A percentile compares a stretch with the other conserved stretches of the same genome.
Evolutionary conservation across 53 echinoderm and acorn worm species (phyloP).

Genomic region (Paracentrotus lividus): DNA sequence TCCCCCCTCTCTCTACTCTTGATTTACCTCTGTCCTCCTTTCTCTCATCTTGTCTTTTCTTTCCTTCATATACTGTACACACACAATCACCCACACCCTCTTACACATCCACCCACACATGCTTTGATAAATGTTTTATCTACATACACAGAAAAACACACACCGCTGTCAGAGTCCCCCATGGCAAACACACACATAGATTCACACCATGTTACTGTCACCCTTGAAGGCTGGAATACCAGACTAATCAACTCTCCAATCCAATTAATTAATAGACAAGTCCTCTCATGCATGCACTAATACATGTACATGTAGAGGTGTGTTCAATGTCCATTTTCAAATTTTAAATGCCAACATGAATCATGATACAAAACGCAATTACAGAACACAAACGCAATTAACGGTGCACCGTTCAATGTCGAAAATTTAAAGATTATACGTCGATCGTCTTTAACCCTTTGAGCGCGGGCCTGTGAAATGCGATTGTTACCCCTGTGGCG

Average conservation of each 20-base stretch:
- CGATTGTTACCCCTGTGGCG: no score
- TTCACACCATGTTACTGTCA: background rate
- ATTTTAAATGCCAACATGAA: no score
- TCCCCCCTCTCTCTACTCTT: background rate
- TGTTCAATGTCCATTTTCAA: no score
- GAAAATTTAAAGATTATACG: no score
- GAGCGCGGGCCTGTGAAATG: no score
- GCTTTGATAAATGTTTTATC: no score
- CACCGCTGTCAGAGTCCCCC: no score
- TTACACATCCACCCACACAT: background rate
- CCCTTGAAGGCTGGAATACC: conserved; percentile 10
- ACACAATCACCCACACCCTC: background rate
- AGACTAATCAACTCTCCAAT: conserved; percentile 10
- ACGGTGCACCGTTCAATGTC: no score
- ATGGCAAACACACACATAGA: background rate
- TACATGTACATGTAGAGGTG: background rate
- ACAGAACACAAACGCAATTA: no score
- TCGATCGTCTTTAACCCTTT: no score
- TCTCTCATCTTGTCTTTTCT: background rate
- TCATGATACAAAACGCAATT: no score
- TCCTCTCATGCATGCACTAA: background rate
- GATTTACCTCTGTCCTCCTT: background rate
- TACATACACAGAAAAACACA: background rate
- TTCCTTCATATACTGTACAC: background rate
- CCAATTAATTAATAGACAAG: background rate